A percentile compares a stretch with the other conserved stretches of the same genome.
phyloP scores from a whole-genome alignment of 1,140 invertebrate genomes.

The Yoshiicerus persimilis region DNA sequence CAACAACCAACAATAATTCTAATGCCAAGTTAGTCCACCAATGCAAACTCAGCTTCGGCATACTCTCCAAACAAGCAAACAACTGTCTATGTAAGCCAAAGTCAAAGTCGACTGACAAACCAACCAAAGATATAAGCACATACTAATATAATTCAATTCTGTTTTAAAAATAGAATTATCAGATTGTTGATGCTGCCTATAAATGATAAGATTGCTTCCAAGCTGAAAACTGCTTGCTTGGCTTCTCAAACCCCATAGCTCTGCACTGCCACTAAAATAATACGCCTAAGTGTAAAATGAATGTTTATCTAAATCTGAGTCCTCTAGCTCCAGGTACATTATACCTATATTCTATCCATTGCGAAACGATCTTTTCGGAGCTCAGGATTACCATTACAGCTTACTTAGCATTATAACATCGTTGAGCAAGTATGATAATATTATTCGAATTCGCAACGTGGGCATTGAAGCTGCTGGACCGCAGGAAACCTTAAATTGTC shows the following conservation, averaged over 20 bases:
- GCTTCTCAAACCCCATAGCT: neutral
- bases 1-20: neutral
- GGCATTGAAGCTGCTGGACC: neutral
- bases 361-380: no score
- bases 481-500: neutral
- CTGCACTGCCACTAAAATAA: no score
- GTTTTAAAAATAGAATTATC: neutral
- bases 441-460: neutral
- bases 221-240: neutral
- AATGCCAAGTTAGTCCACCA: neutral
- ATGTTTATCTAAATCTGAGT: no score
- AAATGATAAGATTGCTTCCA: neutral
- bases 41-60: neutral
- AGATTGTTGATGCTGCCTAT: neutral
- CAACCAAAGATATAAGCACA: neutral
- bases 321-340: no score
- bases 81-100: neutral
- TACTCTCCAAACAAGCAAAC: neutral
- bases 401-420: no score
- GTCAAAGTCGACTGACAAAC: neutral
- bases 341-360: no score
- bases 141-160: neutral
- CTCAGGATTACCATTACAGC: no score
- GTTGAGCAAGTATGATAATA: no score
- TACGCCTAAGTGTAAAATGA: no score